These are phyloP conservation scores for Himalopsyche anomala DNA, from an alignment of 2,888 invertebrate genomes.

Conservation along the genomic window DNA sequence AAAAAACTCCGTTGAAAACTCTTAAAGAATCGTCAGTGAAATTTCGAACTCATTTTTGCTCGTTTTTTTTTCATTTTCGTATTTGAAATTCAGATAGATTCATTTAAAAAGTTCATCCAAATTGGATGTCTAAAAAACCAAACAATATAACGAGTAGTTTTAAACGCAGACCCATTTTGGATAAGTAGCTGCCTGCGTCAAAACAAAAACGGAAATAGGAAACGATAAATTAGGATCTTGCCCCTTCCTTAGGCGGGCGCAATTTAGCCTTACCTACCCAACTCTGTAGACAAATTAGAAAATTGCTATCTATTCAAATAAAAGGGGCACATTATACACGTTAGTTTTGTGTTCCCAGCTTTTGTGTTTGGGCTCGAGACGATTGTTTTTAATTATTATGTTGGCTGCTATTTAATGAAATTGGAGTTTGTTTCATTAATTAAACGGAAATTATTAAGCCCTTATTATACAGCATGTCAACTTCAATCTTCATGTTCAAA, in stretches of 20 bases:
- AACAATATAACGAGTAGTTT: no score
- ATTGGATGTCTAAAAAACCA: no score
- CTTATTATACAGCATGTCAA: constrained; percentile 27
- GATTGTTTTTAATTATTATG: constrained; percentile 28
- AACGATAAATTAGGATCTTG: constrained; percentile 63
- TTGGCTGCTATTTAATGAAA: no score
- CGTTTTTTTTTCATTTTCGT: no score
- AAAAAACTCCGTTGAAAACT: no score
- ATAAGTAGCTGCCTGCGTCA: neutral
- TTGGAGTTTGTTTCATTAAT: constrained; percentile 6
- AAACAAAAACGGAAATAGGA: constrained; percentile 63
- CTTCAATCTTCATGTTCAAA: neutral
- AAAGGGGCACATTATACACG: constrained; percentile 50
- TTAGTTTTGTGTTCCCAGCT: constrained; percentile 36
- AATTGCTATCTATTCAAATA: constrained; percentile 60
- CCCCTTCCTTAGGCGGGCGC: constrained; percentile 59
- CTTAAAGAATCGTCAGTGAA: no score
- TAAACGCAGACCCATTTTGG: neutral
- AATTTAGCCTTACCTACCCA: constrained; percentile 51
- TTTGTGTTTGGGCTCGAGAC: neutral
- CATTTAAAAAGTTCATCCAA: no score
- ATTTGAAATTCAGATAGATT: no score
- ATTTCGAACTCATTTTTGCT: no score
- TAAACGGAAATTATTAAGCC: neutral
- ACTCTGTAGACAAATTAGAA: constrained; percentile 62